phyloP scores from a whole-genome alignment of 2,888 invertebrate genomes.

The Margaritifera margaritifera region DNA sequence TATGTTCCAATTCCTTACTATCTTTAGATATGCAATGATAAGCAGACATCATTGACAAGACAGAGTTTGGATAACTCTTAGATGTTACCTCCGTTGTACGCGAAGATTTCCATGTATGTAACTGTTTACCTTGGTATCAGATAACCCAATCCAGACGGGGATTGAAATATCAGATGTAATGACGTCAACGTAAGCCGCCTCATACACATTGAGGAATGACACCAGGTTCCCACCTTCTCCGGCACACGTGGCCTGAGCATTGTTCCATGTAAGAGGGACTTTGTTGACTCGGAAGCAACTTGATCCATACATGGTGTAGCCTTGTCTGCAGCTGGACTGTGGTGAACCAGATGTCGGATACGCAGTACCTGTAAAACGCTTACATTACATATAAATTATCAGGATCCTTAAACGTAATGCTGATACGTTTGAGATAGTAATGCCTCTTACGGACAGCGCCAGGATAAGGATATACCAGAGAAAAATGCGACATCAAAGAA shows the following conservation, averaged over 20 bases:
- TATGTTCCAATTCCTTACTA: neutral
- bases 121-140: slow-evolving; percentile 17
- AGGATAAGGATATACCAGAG: too few species aligned
- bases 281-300: slow-evolving; percentile 39
- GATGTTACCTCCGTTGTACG: too few species aligned
- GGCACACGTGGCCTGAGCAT: slow-evolving; percentile 34
- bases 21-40: neutral
- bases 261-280: slow-evolving; percentile 30
- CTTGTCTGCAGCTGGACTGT: slow-evolving; percentile 14
- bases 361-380: too few species aligned
- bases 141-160: slow-evolving; percentile 33
- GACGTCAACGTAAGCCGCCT: slow-evolving; percentile 32
- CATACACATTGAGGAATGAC: slow-evolving; percentile 30
- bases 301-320: slow-evolving; percentile 31
- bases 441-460: too few species aligned
- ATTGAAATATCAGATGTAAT: slow-evolving; percentile 13
- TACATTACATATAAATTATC: too few species aligned
- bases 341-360: too few species aligned
- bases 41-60: too few species aligned
- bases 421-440: too few species aligned
- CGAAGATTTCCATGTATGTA: too few species aligned
- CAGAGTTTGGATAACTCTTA: too few species aligned
- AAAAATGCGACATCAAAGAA: too few species aligned
- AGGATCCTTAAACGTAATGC: too few species aligned
- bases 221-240: slow-evolving; percentile 23